phyloP scores from a whole-genome alignment of 2,888 invertebrate species.

The Habroteleia sp. region DNA sequence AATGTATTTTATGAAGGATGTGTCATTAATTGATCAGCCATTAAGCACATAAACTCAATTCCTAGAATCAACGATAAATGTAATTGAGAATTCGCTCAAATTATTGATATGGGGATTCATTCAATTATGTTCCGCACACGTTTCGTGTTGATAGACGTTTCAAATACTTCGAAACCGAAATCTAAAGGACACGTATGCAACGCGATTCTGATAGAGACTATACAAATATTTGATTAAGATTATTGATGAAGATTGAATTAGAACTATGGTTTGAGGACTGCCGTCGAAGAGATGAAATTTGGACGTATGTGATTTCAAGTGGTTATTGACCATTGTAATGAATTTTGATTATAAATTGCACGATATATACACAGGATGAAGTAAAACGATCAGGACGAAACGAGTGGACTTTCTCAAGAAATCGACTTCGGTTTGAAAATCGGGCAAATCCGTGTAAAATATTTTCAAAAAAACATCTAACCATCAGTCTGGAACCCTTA shows the following conservation, averaged over 20 bases:
- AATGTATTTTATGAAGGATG: no score
- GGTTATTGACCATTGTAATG: conserved; percentile 26
- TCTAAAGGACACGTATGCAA: conserved; percentile 41
- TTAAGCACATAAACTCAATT: conserved; percentile 29
- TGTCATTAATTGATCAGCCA: conserved; percentile 11
- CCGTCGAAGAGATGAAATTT: conserved; percentile 26
- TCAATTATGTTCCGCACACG: conserved; percentile 56
- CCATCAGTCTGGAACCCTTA: no score
- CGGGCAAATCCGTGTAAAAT: no score
- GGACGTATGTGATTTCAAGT: conserved; percentile 9
- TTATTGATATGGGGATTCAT: conserved; percentile 60
- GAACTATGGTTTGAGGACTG: conserved; percentile 17
- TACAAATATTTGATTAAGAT: conserved; percentile 54
- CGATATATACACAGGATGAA: no score
- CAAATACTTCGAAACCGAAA: conserved; percentile 40
- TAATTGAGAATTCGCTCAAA: conserved; percentile 50
- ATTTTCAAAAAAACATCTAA: no score
- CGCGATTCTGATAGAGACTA: conserved; percentile 42
- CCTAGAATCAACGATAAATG: conserved; percentile 34
- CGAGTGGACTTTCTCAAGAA: no score
- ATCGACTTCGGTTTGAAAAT: no score
- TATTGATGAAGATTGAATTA: conserved; percentile 46
- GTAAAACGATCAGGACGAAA: no score
- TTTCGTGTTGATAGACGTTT: conserved; percentile 51
- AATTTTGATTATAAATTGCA: conserved; percentile 24